These are phyloP conservation scores for Drosophila nikananu DNA, from an alignment of 1,140 invertebrate species.

Conservation along the genomic window DNA sequence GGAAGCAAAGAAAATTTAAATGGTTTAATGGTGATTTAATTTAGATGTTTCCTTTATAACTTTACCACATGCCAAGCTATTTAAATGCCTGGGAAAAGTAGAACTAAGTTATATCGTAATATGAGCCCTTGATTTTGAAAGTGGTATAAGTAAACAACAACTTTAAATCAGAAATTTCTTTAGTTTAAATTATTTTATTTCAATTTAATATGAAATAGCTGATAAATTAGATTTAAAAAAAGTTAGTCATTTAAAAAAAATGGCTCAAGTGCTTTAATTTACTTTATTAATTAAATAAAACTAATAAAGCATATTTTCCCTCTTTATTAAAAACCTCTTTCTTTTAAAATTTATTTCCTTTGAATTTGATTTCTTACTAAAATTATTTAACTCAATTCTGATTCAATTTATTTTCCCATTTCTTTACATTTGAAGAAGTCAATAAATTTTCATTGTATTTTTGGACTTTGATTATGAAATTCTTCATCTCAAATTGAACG, in stretches of 20 bases:
- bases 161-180: too few species aligned
- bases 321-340: not conserved
- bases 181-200: too few species aligned
- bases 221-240: too few species aligned
- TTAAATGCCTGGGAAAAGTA: not conserved
- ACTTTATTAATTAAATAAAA: not conserved
- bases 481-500: conserved; percentile 17
- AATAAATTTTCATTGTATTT: conserved; percentile 16
- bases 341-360: not conserved
- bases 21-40: conserved; percentile 4
- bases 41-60: conserved; percentile 13
- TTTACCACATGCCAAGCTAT: conserved; percentile 7
- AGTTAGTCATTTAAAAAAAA: too few species aligned
- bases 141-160: too few species aligned
- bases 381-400: not conserved
- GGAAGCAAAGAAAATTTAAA: not conserved
- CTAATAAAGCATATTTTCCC: not conserved
- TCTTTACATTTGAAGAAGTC: not conserved
- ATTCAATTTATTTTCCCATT: conserved; percentile 11
- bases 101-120: not conserved
- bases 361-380: not conserved
- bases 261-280: too few species aligned
- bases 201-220: too few species aligned
- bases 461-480: conserved; percentile 19
- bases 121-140: too few species aligned